phyloP scores from a whole-genome alignment of 2,797 vertebrate genomes.

The Acridotheres tristis region DNA sequence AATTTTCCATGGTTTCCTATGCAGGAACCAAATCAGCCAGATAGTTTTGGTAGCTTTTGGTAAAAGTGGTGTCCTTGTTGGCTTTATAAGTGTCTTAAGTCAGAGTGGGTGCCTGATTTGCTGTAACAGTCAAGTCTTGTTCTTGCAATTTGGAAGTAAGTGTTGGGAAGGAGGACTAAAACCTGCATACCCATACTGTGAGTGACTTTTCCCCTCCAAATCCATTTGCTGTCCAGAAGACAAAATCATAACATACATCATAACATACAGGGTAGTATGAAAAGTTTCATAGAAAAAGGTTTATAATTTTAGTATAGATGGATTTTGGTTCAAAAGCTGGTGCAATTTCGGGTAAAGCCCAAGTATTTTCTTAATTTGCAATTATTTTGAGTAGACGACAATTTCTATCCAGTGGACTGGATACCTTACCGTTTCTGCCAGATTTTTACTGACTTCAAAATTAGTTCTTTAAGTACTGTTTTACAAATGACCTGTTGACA shows the following conservation, averaged over 20 bases:
- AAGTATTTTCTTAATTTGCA: background rate
- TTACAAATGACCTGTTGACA: background rate
- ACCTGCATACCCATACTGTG: rapidly evolving
- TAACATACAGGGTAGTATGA: background rate
- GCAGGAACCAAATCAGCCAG: background rate
- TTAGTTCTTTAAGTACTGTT: background rate
- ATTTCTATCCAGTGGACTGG: background rate
- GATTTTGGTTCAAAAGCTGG: background rate
- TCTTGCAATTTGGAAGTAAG: background rate
- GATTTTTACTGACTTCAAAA: background rate
- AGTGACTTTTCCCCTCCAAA: background rate
- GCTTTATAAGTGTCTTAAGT: background rate
- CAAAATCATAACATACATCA: background rate
- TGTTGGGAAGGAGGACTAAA: background rate
- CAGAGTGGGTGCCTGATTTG: background rate
- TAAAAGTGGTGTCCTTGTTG: background rate
- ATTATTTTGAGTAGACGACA: background rate
- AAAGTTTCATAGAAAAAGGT: background rate
- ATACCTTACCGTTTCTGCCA: background rate
- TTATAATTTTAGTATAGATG: background rate
- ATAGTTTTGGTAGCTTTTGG: background rate
- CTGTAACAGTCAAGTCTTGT: background rate
- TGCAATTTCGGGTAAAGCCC: background rate
- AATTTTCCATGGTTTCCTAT: background rate
- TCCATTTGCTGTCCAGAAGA: background rate